Evolutionary conservation across 2,888 invertebrate species (phyloP), one percentile per base, ranked within the genome.

Genomic region (Chironomus riparius): DNA sequence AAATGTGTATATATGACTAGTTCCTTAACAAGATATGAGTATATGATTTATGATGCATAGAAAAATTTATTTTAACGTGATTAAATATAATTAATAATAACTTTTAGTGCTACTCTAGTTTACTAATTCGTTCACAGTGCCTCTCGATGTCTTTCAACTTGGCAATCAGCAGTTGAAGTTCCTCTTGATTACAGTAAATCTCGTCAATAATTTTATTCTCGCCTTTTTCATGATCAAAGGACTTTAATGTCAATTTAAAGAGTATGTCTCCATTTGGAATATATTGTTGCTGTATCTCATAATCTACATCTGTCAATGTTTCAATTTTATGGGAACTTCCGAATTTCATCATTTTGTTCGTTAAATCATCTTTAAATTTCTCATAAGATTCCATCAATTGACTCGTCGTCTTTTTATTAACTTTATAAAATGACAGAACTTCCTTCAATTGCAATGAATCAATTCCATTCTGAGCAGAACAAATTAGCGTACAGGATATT

Each of bases 141-240:
- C 83, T 78, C 77, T 84, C 83, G 24, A 84, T 83, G 78, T 84
- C 84, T 77, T 83, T 84, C 0, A 84, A 77, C 6, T 82, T 82
- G 75, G 82, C 82, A 12, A 84, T 80, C 7, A 84, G 78, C n/a
- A 82, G 82, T 28, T 84, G 84, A 61, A 84, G 77, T 77, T 84
- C 84, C 77, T 84, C 84, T 6, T 81, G 81, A 77, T 84, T 84
- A 78, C 84, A 83, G 0, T 82, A 77, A 62, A 84, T 83, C 76
- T 84, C 83, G 0, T 82, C 81, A 61, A 83, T 79, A 5, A 81
- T 81, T n/a, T 81, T 79, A 0, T 83, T 80, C 38, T 81, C 84
- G 4, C 10, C 10, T 4, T 24, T 18, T 13, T 10, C 28, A 24
- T 74, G 74, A 21, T 69, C 61, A n/a, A 69, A 76, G 21, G 38